Base-by-base conservation (phyloP, 2,113 vertebrate species). In the Penelope pileata region DNA sequence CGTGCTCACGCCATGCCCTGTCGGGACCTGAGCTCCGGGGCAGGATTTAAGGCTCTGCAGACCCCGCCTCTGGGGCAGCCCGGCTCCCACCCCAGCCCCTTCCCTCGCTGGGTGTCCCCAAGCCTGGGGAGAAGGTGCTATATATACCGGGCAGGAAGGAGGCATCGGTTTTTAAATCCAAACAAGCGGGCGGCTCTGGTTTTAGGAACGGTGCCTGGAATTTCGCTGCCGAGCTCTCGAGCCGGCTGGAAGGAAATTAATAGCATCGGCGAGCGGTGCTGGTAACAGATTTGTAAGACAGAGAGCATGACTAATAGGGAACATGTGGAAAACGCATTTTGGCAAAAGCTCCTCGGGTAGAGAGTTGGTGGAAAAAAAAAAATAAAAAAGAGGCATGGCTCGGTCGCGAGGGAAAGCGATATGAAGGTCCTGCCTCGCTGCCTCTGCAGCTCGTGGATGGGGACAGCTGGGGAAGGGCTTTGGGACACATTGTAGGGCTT, bases 281-380 rank as follows among this genome's bases (percentile, higher is more conserved):
- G 77, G 53, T 13, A 76, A 59, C 6, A 15, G 91, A 72, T 63
- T 36, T 29, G 83, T 21, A 4, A 68, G 91, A 18, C 40, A 50
- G 89, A 64, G 95, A 94, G 96, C 86, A 3, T 91, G 94, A 91
- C 96, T 97, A 96, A 97, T 23, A 51, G 75, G 83, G 87, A 96
- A 94, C 95, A 97, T 97, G 86, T 96, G 96, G 95, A 63, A 91
- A 95, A 86, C 66, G 47, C 43, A 70, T 88, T 86, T 66, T 80
- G 90, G 86, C 42, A 27, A 47, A 54, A 26, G 69, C 9, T 51
- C 19, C 51, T 47, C 13, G 48, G 86, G 54, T 48, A 60, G 54
- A 60, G 54, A 70, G 68, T 38, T 70, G 59, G 15, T 67, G 58
- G 38, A 17, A 50, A 43, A 64, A 50, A 40, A 43, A 36, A 63